A percentile compares a stretch with the other conserved stretches of the same genome.
phyloP scores from a whole-genome alignment of 2,797 vertebrate genomes.

The Podargus strigoides region DNA sequence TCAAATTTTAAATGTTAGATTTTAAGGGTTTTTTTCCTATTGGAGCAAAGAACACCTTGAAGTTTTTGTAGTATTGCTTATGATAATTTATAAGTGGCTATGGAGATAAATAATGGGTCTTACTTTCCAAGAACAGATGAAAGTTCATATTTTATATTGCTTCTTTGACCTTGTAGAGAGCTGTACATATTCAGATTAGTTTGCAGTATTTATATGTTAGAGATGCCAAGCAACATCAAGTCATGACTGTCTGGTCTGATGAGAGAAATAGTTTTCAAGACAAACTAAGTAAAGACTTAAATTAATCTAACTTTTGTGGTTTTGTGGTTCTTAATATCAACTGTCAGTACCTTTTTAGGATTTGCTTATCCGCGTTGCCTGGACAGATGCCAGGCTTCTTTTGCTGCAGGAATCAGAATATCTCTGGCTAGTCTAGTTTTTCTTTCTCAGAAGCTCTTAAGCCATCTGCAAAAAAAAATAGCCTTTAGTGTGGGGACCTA shows the following conservation, averaged over 20 bases:
- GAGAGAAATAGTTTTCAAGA: slow-evolving; percentile 22
- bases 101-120: slow-evolving; percentile 34
- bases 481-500: background rate
- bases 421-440: background rate
- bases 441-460: background rate
- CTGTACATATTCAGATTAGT: slow-evolving; percentile 28
- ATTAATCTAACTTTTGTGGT: background rate
- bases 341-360: background rate
- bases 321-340: slow-evolving; percentile 2
- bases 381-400: background rate
- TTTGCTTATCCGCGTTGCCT: background rate
- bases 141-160: slow-evolving; percentile 39
- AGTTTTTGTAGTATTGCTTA: slow-evolving; percentile 14
- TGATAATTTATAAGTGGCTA: slow-evolving; percentile 11
- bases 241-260: slow-evolving; percentile 1
- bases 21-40: background rate
- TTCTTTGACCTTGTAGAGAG: slow-evolving; percentile 43
- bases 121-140: slow-evolving; percentile 33
- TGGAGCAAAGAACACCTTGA: background rate
- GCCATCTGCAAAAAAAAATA: background rate
- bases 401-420: background rate
- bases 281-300: background rate
- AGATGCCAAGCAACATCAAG: slow-evolving; percentile 3
- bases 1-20: background rate
- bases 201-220: background rate